Conservation (phyloP, 2,888 invertebrate species). For the Scaptodrosophila latifasciaeformis region DNA sequence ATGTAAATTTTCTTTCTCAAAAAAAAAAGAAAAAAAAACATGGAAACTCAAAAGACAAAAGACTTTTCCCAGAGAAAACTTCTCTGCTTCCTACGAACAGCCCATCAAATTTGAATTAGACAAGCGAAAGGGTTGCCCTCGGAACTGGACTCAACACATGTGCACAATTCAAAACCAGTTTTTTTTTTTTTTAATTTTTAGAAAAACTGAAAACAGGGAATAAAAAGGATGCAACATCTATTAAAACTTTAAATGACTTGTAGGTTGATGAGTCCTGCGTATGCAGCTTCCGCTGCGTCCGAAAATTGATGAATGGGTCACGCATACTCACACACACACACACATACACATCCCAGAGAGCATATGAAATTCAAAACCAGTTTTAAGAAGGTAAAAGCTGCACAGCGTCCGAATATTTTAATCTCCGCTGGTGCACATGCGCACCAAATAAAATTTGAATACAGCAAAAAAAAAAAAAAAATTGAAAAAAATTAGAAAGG, state of each 20-base stretch:
- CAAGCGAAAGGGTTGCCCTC: neutral
- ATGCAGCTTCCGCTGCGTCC: conserved; percentile 48
- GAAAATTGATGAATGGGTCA: conserved; percentile 55
- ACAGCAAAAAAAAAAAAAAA: too few relatives aligned
- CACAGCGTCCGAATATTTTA: conserved; percentile 52
- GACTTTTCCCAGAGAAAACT: conserved; percentile 36
- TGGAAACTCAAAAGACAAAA: conserved; percentile 11
- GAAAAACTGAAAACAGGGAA: conserved; percentile 17
- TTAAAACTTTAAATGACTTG: conserved; percentile 63
- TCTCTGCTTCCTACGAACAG: conserved; percentile 19
- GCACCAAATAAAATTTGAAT: too few relatives aligned
- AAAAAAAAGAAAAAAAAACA: conserved; percentile 19
- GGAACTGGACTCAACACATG: conserved; percentile 9
- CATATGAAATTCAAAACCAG: conserved; percentile 60
- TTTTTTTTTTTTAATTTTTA: conserved; percentile 13
- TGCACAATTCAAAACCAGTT: conserved; percentile 49
- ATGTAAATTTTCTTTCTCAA: conserved; percentile 17
- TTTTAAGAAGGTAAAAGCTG: conserved; percentile 48
- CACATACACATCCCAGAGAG: conserved; percentile 24
- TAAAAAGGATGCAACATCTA: conserved; percentile 64
- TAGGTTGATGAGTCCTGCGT: conserved; percentile 46
- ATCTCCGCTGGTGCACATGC: conserved; percentile 53
- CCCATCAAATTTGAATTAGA: conserved; percentile 46
- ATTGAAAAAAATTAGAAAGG: conserved; percentile 56
- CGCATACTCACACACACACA: conserved; percentile 20